A percentile compares a stretch with the other conserved stretches of the same genome.
phyloP scores from a whole-genome alignment of 2,113 vertebrate species.

The Collichthys lucidus region DNA sequence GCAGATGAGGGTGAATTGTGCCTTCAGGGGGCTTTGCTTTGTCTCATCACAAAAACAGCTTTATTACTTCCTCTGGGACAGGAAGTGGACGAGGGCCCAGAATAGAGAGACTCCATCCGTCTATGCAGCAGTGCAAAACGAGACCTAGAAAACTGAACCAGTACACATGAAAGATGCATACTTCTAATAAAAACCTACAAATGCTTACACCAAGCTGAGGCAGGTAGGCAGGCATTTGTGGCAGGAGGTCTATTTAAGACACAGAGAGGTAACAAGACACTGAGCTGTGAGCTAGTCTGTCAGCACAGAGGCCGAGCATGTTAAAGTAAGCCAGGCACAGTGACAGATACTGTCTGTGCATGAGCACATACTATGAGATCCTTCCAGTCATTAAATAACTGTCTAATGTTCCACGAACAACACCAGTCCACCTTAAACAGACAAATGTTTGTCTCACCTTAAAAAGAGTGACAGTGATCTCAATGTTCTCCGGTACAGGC shows the following conservation, averaged over 20 bases:
- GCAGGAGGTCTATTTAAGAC: slow-evolving; percentile 37
- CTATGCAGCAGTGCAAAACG: not conserved
- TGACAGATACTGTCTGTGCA: slow-evolving; percentile 33
- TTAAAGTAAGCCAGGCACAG: slow-evolving; percentile 52
- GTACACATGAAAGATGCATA: not conserved
- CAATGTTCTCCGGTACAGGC: slow-evolving; percentile 98
- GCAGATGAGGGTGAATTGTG: not conserved
- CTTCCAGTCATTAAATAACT: not conserved
- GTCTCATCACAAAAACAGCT: slow-evolving; percentile 44
- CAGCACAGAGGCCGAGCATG: slow-evolving; percentile 51
- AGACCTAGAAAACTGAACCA: slow-evolving; percentile 2
- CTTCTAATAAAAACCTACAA: not conserved
- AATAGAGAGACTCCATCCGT: not conserved
- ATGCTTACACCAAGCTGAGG: not conserved
- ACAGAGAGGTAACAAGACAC: slow-evolving; percentile 63
- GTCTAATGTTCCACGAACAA: not conserved
- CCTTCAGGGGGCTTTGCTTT: slow-evolving; percentile 20
- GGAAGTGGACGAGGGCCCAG: slow-evolving; percentile 45
- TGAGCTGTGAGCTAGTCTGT: slow-evolving; percentile 52
- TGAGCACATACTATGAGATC: not conserved
- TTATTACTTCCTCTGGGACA: slow-evolving; percentile 63
- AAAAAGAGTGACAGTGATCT: slow-evolving; percentile 99
- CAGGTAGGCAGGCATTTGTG: slow-evolving; percentile 22
- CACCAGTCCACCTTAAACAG: not conserved
- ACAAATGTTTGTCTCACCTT: slow-evolving; percentile 85